Conservation (phyloP, 92 coral and sea anemone species). For the Montipora capitata region DNA sequence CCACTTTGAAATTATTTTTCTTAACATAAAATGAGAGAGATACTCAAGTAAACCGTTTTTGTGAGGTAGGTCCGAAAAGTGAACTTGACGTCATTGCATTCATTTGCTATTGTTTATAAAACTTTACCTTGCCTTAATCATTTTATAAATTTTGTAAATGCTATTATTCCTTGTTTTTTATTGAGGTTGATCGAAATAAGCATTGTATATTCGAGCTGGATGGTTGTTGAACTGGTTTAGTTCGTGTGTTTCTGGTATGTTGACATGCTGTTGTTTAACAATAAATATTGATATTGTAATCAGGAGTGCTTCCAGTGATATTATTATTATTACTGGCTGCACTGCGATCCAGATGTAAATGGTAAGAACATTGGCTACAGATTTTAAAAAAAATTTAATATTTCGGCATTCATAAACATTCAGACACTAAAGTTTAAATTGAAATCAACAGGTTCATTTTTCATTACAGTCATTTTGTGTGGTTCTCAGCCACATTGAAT, state of each 20-base stretch:
- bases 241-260: slow-evolving; percentile 52
- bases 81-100: neutral
- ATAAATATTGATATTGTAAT: neutral
- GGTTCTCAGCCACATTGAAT: too few species aligned
- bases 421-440: too few species aligned
- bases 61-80: neutral
- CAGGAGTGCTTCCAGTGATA: too few species aligned
- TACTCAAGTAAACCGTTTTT: neutral
- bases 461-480: too few species aligned
- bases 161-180: slow-evolving; percentile 41
- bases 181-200: slow-evolving; percentile 44
- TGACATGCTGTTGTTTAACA: slow-evolving; percentile 46
- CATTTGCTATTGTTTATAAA: too few species aligned
- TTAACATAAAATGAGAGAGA: neutral
- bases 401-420: too few species aligned
- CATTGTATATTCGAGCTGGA: slow-evolving; percentile 62
- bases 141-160: slow-evolving; percentile 37
- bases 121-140: slow-evolving; percentile 7
- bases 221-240: slow-evolving; percentile 81
- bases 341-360: neutral
- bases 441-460: too few species aligned
- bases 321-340: neutral
- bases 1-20: too few species aligned
- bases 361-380: neutral
- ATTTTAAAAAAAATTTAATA: neutral